Base-by-base conservation (phyloP, 2,888 invertebrate genomes). In the Ctenicera cuprea region DNA sequence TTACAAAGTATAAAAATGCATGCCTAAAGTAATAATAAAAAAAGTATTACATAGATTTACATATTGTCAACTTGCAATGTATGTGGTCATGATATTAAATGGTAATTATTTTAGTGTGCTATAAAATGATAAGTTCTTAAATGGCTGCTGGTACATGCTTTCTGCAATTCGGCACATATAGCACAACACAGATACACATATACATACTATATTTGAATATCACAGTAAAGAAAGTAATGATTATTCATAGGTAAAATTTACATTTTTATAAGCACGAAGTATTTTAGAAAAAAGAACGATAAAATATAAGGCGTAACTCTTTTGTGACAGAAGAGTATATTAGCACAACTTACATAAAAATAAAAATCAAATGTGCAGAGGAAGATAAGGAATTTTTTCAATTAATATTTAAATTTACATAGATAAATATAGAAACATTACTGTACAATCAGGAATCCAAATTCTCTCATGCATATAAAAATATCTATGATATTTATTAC, bases 201-300 rank as follows among this genome's bases (percentile, higher is more conserved):
- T 83, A 85, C 83, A 84, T 84, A 85, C 85, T 86, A 84, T 85
- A 84, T 80, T 85, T 82, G 81, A 84, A 84, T 86, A 87, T 87
- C 87, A 87, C 87, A 87, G 87, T 85, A 86, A 86, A 86, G 84
- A 84, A 85, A 83, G 81, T 80, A 80, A 80, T 75, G 74, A 77
- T 73, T 68, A 75, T 74, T 76, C 50, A 72, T 76, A 71, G 65
- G 61, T 69, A 70, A 71, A 71, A 52, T 73, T 68, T 73, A 71
- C 69, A 71, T 69, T 70, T 78, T 82, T 80, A 80, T 76, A 83
- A 83, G 82, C 82, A 80, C 80, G 74, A 80, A 80, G 76, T 79
- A 67, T 71, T 70, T 71, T 71, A 74, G 74, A 71, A 65, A 61
- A 81, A 75, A 79, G 77, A 81, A 78, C 75, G 77, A 75, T 79